These are phyloP conservation scores for Podabrus alpinus DNA, from an alignment of 2,888 invertebrate genomes.

Conservation along the genomic window DNA sequence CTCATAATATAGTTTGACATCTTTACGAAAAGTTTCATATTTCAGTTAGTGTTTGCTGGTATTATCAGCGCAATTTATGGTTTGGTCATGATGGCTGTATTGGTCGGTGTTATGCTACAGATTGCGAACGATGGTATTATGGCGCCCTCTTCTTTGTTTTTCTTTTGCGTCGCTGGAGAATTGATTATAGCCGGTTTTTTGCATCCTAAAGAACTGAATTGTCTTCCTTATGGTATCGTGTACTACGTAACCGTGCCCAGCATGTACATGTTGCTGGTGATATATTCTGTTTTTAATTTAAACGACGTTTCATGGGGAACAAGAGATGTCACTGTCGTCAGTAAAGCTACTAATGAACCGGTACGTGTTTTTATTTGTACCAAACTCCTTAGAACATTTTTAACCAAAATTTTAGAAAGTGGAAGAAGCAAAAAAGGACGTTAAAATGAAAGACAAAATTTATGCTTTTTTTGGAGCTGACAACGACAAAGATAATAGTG, in stretches of 20 bases:
- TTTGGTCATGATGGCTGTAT: constrained; percentile 84
- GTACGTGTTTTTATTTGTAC: constrained; percentile 28
- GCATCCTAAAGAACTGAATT: constrained; percentile 80
- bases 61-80: constrained; percentile 78
- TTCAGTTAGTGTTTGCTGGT: constrained; percentile 72
- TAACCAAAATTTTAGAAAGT: neutral
- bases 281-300: constrained; percentile 91
- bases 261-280: constrained; percentile 90
- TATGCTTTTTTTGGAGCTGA: constrained; percentile 46
- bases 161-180: constrained; percentile 72
- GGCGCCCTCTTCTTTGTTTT: constrained; percentile 85
- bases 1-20: neutral
- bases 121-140: constrained; percentile 77
- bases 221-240: constrained; percentile 74
- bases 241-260: constrained; percentile 93
- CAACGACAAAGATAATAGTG: constrained; percentile 51
- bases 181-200: constrained; percentile 68
- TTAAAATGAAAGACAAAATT: constrained; percentile 55
- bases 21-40: constrained; percentile 2
- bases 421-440: constrained; percentile 80
- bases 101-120: constrained; percentile 79
- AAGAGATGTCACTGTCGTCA: constrained; percentile 67
- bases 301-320: constrained; percentile 96
- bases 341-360: constrained; percentile 27
- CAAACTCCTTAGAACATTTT: neutral